These are phyloP conservation scores for Drosophila paramelanica DNA, from an alignment of 2,888 invertebrate species.

Conservation along the genomic window DNA sequence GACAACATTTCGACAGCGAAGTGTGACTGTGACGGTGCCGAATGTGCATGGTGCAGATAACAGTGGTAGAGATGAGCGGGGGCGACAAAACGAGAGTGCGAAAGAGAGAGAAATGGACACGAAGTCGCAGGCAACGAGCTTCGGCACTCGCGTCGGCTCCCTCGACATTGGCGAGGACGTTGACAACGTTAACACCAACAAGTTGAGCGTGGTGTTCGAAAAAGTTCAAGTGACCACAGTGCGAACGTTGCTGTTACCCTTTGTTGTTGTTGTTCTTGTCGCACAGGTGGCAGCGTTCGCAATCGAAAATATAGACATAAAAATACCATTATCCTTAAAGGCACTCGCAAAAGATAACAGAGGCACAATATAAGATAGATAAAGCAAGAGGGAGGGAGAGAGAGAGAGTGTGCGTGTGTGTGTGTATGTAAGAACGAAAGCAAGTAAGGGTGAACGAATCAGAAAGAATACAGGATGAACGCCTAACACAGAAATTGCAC, in stretches of 20 bases:
- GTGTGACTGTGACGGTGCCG: conserved; percentile 73
- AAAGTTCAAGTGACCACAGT: conserved; percentile 40
- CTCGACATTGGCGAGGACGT: conserved; percentile 68
- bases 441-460: neutral
- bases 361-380: neutral
- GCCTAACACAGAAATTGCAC: conserved; percentile 8
- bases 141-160: conserved; percentile 49
- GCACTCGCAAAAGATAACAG: conserved; percentile 23
- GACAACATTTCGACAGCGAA: conserved; percentile 37
- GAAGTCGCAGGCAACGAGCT: conserved; percentile 28
- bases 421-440: no score
- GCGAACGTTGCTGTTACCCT: conserved; percentile 2
- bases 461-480: neutral
- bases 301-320: conserved; percentile 49
- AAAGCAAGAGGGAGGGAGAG: neutral
- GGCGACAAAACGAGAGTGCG: conserved; percentile 6
- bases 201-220: conserved; percentile 37
- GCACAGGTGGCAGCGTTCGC: conserved; percentile 51
- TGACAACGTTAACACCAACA: conserved; percentile 42
- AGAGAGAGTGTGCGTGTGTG: neutral
- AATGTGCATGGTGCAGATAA: conserved; percentile 70
- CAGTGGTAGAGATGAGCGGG: conserved; percentile 23
- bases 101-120: conserved; percentile 19
- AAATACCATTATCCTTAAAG: conserved; percentile 50
- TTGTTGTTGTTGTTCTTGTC: conserved; percentile 18